Evolutionary conservation across 2,113 vertebrate species (phyloP), one percentile per base, ranked within the genome.

Genomic region (Cyprichromis sp.): DNA sequence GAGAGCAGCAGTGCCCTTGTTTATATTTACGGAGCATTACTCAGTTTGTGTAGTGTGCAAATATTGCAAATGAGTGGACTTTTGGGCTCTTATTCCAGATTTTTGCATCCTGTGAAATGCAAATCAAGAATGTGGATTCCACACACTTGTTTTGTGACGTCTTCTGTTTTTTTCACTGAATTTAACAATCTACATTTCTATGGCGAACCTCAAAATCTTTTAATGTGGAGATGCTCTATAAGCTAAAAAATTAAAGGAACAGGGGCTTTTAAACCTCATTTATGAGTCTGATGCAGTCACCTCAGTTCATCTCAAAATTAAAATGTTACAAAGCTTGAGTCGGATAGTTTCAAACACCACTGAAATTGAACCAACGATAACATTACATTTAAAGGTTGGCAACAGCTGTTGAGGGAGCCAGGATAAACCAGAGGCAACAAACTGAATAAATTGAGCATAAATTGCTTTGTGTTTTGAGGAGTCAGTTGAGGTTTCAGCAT

Each of bases 291-390:
- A 0, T 40, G 53, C 79, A 42, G 38, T 86, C 83, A 81, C 52
- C 68, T 73, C 84, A 34, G 52, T 13, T 50, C 9, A 63, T 59
- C 59, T 83, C 53, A 63, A 36, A 66, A 19, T 40, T 80, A 6
- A 63, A 85, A 81, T 78, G 34, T 78, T 53, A 36, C 10, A 55
- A 82, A 63, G 36, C 80, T 71, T 38, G 61, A 85, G 54, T 79
- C 21, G 21, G 59, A 63, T 11, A 80, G 21, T 80, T 63, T 12
- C 45, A 31, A 11, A 17, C 24, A 21, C 38, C 55, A 38, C 34
- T 87, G 14, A 50, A 83, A 88, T 55, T 5, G 19, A 88, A 80
- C 24, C 38, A 3, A 34, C 26, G 6, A 50, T 59, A 88, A 79
- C n/a, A 40, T 81, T 17, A 61, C 21, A n/a, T 81, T 83, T 45